These are phyloP conservation scores for Heliocidaris tuberculata DNA, from an alignment of 35 echinoderm and acorn worm genomes.

Conservation along the genomic window DNA sequence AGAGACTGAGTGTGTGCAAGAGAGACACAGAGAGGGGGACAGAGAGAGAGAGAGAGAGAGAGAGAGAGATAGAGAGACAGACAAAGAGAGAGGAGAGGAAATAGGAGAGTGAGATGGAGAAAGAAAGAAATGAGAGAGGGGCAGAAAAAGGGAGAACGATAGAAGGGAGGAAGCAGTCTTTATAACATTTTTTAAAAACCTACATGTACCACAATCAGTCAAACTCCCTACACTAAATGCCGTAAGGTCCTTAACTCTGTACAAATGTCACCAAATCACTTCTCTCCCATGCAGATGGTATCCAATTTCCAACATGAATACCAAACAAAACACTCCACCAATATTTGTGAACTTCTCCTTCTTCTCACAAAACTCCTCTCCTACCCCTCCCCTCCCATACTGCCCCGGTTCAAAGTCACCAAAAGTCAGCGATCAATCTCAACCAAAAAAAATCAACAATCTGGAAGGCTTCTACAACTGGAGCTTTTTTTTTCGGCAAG, in stretches of 20 bases:
- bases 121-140: too few species aligned
- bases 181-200: too few species aligned
- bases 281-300: background rate
- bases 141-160: too few species aligned
- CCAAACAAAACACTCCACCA: constrained; percentile 10
- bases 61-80: too few species aligned
- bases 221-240: background rate
- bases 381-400: background rate
- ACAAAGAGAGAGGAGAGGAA: too few species aligned
- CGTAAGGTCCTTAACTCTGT: background rate
- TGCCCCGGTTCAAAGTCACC: background rate
- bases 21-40: too few species aligned
- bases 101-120: too few species aligned
- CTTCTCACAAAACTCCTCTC: background rate
- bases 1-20: too few species aligned
- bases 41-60: too few species aligned
- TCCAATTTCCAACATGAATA: background rate
- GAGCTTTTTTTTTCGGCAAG: background rate
- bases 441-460: background rate
- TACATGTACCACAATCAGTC: too few species aligned
- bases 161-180: too few species aligned
- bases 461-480: background rate
- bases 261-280: background rate
- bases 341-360: background rate
- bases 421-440: background rate